Percentiles rank a stretch among this genome's conserved stretches.
Conservation (phyloP, 2,797 vertebrate genomes). For the Spatula versicolor region DNA sequence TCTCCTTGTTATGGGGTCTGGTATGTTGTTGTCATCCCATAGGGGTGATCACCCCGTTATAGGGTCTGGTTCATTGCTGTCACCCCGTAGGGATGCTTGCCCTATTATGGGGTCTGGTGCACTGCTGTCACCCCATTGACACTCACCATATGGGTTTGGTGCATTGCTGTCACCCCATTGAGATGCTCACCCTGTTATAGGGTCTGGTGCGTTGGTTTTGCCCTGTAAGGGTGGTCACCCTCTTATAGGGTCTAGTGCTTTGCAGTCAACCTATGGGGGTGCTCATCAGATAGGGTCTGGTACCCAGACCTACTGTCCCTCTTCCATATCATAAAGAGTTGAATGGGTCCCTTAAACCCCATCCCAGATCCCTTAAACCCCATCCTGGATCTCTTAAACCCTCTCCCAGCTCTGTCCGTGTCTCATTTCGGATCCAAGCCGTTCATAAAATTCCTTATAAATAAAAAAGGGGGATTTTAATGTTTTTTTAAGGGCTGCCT, state of each 20-base stretch:
- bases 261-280: accelerated
- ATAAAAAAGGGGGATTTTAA: background rate
- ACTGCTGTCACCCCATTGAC: accelerated
- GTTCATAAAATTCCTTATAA: background rate
- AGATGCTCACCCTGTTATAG: accelerated
- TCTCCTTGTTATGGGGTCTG: accelerated
- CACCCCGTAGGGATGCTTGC: background rate
- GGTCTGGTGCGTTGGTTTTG: too few relatives aligned
- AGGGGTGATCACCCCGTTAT: accelerated
- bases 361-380: background rate
- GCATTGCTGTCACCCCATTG: background rate
- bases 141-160: accelerated
- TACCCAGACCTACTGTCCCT: background rate
- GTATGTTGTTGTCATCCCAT: accelerated
- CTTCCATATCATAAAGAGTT: background rate
- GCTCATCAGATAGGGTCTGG: accelerated
- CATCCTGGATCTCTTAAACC: background rate
- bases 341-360: background rate
- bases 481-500: background rate
- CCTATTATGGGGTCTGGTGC: accelerated
- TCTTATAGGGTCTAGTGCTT: background rate
- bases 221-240: background rate
- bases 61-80: background rate
- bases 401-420: background rate
- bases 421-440: background rate